Evolutionary conservation across 2,797 vertebrate genomes (phyloP).

Genomic region (Peromyscus attwateri): DNA sequence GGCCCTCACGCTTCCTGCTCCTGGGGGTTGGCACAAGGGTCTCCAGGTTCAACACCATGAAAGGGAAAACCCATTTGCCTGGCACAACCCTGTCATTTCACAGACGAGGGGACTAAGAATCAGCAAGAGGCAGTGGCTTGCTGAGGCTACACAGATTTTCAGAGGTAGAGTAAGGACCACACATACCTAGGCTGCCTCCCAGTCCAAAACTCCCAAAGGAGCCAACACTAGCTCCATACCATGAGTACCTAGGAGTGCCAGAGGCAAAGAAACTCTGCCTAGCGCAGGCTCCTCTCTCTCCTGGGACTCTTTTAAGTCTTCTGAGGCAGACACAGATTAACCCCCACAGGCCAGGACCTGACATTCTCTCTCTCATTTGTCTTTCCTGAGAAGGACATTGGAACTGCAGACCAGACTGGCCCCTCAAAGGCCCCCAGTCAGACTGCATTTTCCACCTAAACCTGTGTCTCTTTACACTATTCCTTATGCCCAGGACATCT

Average conservation of each 20-base stretch:
- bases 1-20: not conserved
- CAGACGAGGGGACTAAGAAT: not conserved
- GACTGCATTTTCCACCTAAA: not conserved
- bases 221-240: not conserved
- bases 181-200: not conserved
- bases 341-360: not conserved
- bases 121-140: not conserved
- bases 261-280: not conserved
- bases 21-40: not conserved
- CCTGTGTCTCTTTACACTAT: not conserved
- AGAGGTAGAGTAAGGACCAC: not conserved
- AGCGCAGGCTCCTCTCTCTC: not conserved
- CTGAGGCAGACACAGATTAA: not conserved
- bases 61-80: not conserved
- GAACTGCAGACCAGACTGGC: not conserved
- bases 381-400: not conserved
- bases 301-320: not conserved
- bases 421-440: not conserved
- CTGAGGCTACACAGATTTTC: not conserved
- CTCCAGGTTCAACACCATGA: not conserved
- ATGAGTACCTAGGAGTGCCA: not conserved
- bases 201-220: not conserved
- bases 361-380: not conserved
- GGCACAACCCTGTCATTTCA: not conserved
- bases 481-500: not conserved